Evolutionary conservation across 2,888 invertebrate genomes (phyloP), one percentile per base, ranked within the genome.

Genomic region (Caenorhabditis angaria): DNA sequence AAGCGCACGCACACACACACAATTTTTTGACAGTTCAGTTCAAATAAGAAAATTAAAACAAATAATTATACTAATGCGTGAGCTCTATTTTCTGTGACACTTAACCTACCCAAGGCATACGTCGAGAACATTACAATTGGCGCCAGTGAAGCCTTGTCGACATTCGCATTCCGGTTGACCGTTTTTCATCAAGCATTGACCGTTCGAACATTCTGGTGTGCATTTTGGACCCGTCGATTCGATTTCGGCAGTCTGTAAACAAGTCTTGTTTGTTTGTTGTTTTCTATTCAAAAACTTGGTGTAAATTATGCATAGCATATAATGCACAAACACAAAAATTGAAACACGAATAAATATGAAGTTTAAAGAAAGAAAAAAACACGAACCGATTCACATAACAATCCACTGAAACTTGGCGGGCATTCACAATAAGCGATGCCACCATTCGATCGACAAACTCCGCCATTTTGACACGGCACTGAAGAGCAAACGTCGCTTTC

Each of bases 81-180:
- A n/a, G n/a, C n/a, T n/a, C n/a, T n/a, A n/a, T n/a, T n/a, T n/a
- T n/a, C n/a, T n/a, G n/a, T n/a, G 41, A 41, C 18, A 41, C 41
- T 41, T 41, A 10, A 54, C 80, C 63, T 63, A 85, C 85, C 81
- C 79, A 8, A 81, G 66, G 66, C 85, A 85, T 28, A 81, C 77
- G 74, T 85, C 85, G 32, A 82, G 74, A 50, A 83, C 77, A 61
- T 86, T 86, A 71, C 85, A 85, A 67, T 85, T 86, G 63, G 75
- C 68, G 25, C 85, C 85, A 53, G 82, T 79, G 75, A 85, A 85
- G 48, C 85, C 85, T 60, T 82, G 79, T 25, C 79, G 70, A 61
- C 85, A 85, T 54, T 76, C 68, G 62, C 79, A 79, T 58, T 65
- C 59, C 24, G 75, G 58, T 51, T 65, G 63, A 56, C 77, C 72